Percentiles rank a stretch among this genome's conserved stretches.
Evolutionary conservation across 1,140 invertebrate genomes (phyloP).

Genomic region (Procambarus clarkii): DNA sequence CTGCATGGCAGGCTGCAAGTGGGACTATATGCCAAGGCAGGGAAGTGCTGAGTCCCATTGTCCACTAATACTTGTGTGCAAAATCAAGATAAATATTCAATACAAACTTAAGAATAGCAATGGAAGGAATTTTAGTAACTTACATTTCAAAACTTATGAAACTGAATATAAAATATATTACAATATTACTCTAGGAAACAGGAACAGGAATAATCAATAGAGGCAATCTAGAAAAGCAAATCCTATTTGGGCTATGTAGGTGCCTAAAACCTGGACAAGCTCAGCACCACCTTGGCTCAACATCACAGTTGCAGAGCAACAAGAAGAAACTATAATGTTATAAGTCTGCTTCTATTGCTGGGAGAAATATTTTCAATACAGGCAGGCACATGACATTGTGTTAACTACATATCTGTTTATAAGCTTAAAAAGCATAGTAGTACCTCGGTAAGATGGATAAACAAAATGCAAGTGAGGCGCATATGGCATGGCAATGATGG

Average conservation of each 20-base stretch:
- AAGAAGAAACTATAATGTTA: constrained; percentile 2
- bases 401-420: constrained; percentile 43
- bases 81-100: constrained; percentile 15
- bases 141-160: constrained; percentile 65
- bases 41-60: constrained; percentile 49
- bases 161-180: constrained; percentile 69
- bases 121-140: constrained; percentile 68
- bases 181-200: constrained; percentile 63
- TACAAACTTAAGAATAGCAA: constrained; percentile 63
- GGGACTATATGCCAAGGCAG: constrained; percentile 39
- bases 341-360: constrained; percentile 34
- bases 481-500: constrained; percentile 36
- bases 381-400: constrained; percentile 28
- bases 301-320: constrained; percentile 43
- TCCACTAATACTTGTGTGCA: constrained; percentile 18
- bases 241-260: constrained; percentile 33
- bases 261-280: constrained; percentile 60
- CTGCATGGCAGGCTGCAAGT: constrained; percentile 47
- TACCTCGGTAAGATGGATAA: constrained; percentile 39
- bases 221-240: constrained; percentile 60
- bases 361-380: constrained; percentile 44
- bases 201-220: constrained; percentile 46
- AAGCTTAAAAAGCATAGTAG: constrained; percentile 52
- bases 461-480: constrained; percentile 50
- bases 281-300: constrained; percentile 64